phyloP scores from a whole-genome alignment of 2,797 vertebrate genomes.

The Enteromius mattozi region DNA sequence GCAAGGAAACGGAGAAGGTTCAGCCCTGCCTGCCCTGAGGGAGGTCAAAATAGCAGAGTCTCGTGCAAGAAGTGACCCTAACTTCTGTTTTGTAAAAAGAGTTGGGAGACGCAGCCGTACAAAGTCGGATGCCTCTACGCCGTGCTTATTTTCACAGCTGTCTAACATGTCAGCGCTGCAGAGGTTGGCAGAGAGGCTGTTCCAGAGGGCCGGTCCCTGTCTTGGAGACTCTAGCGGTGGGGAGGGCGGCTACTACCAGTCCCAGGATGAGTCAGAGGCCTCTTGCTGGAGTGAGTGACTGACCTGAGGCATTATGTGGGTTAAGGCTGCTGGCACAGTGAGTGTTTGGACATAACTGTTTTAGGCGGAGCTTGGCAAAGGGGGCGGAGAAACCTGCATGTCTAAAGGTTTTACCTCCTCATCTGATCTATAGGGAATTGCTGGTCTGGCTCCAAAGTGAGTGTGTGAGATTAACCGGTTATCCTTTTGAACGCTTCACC shows the following conservation, averaged over 20 bases:
- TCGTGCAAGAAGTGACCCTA: not conserved
- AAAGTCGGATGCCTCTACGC: constrained; percentile 5
- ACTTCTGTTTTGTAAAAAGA: not conserved
- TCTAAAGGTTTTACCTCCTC: constrained; percentile 27
- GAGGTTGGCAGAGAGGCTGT: constrained; percentile 77
- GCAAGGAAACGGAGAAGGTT: constrained; percentile 73
- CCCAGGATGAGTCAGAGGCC: constrained; percentile 76
- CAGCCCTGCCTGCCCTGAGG: constrained; percentile 64
- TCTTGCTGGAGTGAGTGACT: constrained; percentile 76
- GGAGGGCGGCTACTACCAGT: constrained; percentile 68
- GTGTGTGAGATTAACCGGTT: not conserved
- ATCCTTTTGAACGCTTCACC: not conserved
- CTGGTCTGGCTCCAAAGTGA: not conserved
- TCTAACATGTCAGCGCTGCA: constrained; percentile 77
- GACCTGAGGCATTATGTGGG: constrained; percentile 55
- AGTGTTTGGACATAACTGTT: constrained; percentile 46
- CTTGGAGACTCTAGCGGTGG: constrained; percentile 68
- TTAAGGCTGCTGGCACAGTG: constrained; percentile 51
- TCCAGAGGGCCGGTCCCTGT: constrained; percentile 75
- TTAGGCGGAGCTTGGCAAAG: constrained; percentile 30
- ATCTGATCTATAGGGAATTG: constrained; percentile 27
- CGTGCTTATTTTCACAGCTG: constrained; percentile 32
- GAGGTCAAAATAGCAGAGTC: constrained; percentile 36
- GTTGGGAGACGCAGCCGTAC: not conserved
- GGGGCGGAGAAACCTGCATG: constrained; percentile 17